These are phyloP conservation scores for Trissolcus japonicus DNA, from an alignment of 2,888 invertebrate genomes.

Conservation along the genomic window DNA sequence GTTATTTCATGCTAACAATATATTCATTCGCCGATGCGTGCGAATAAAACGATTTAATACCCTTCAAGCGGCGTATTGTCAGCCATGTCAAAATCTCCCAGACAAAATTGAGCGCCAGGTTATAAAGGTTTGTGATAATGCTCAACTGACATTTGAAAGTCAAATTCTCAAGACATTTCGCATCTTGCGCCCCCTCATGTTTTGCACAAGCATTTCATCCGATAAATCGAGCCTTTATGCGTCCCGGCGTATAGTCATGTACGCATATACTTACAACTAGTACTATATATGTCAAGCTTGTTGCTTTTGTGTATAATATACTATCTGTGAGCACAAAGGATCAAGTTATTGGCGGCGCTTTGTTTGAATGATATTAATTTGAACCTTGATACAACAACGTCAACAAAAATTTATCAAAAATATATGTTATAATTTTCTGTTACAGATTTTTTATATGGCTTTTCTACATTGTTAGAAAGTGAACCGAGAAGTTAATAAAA, in stretches of 20 bases:
- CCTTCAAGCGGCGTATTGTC: conserved; percentile 62
- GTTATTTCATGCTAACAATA: conserved; percentile 29
- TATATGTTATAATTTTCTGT: too few species aligned
- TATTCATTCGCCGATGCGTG: conserved; percentile 13
- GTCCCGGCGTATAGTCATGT: conserved; percentile 7
- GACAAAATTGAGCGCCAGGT: conserved; percentile 64
- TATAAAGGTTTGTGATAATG: conserved; percentile 58
- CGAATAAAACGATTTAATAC: conserved; percentile 61
- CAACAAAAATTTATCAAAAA: too few species aligned
- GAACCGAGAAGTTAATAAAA: too few species aligned
- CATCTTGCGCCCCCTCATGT: conserved; percentile 58
- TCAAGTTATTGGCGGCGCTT: not conserved
- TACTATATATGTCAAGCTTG: not conserved
- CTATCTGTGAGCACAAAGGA: not conserved
- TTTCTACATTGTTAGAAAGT: too few species aligned
- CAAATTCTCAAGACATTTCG: conserved; percentile 68
- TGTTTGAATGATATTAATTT: too few species aligned
- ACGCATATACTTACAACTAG: conserved; percentile 4
- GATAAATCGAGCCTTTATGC: conserved; percentile 62
- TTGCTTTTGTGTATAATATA: not conserved
- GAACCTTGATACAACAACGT: too few species aligned
- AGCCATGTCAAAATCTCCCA: conserved; percentile 60
- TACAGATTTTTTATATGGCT: too few species aligned
- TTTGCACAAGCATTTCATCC: conserved; percentile 64
- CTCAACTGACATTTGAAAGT: conserved; percentile 64